phyloP scores from a whole-genome alignment of 2,888 invertebrate genomes.

The Melinaea menophilus region DNA sequence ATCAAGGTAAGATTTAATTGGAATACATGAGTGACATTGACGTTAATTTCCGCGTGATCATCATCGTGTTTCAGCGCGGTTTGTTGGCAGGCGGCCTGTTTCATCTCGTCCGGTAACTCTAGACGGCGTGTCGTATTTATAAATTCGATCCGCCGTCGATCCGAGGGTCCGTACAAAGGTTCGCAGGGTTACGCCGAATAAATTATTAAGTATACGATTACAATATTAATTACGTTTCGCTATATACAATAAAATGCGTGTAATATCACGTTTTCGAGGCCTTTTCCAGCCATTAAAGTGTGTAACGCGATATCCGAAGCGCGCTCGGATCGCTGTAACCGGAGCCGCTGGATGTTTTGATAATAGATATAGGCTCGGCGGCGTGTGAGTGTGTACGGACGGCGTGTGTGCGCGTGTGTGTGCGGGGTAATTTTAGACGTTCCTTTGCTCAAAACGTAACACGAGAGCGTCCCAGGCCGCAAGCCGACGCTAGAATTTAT shows the following conservation, averaged over 20 bases:
- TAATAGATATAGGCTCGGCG: conserved; percentile 73
- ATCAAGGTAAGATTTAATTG: conserved; percentile 79
- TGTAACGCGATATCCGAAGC: conserved; percentile 76
- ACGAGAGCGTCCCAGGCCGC: conserved; percentile 75
- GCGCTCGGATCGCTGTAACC: conserved; percentile 77
- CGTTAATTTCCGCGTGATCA: conserved; percentile 61
- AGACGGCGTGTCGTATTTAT: conserved; percentile 72
- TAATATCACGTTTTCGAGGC: conserved; percentile 78
- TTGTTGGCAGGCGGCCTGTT: conserved; percentile 69
- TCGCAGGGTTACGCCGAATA: conserved; percentile 64
- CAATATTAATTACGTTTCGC: conserved; percentile 76
- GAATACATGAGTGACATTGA: conserved; percentile 47
- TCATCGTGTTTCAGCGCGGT: conserved; percentile 54
- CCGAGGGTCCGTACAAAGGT: conserved; percentile 48
- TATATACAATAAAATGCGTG: conserved; percentile 76
- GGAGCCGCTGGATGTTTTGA: conserved; percentile 77
- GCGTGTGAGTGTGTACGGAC: conserved; percentile 63
- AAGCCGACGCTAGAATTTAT: conserved; percentile 74
- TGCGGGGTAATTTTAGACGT: conserved; percentile 77
- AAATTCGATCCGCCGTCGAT: conserved; percentile 60
- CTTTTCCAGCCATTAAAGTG: conserved; percentile 79
- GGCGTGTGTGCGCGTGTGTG: conserved; percentile 56
- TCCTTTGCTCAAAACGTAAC: conserved; percentile 78
- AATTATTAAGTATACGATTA: conserved; percentile 70
- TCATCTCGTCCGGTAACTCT: conserved; percentile 63